Base-by-base conservation (phyloP, 2,797 vertebrate genomes). In the Tokudaia tokunoshimensis region DNA sequence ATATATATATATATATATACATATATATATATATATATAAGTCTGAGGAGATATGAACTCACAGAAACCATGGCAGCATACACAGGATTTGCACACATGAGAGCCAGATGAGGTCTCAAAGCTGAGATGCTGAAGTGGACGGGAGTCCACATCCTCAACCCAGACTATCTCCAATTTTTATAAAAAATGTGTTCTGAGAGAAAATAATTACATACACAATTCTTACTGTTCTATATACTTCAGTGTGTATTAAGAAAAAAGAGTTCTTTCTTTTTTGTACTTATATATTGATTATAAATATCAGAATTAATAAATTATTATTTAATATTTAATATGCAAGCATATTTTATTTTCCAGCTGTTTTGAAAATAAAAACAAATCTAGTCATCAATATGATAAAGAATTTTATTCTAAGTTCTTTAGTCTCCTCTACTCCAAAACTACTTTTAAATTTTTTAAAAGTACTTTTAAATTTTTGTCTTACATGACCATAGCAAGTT, bases 331-430 rank as follows among this genome's bases (percentile, higher is more conserved):
- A 55, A 55, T 81, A 81, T 92, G 74, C 70, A 84, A 37, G n/a
- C 7, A 9, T 72, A 70, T 47, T 75, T 34, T 0, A 82, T 44
- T 94, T 63, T 6, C 24, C 29, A 17, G 31, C 70, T 63, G 70
- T 17, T 82, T 76, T 85, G 47, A 82, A 75, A 95, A 65, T 22
- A 70, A 86, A 91, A 92, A 37, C 22, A 96, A 91, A 47, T 31
- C 11, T 26, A 24, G 19, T 44, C 12, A 13, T 57, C 19, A 82
- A 52, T 72, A 15, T 41, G 37, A 78, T 78, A n/a, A 67, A 92
- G 19, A 52, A 81, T 86, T 2, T 1, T 55, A 55, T 34, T 1
- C 65, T 29, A 61, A 52, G 37, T 80, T 26, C n/a, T 55, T 90
- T 34, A 47, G 29, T 37, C 44, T 67, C 19, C 31, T 92, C 81